Conservation (phyloP, 2,888 invertebrate genomes). For the Onthophagus sagittarius region DNA sequence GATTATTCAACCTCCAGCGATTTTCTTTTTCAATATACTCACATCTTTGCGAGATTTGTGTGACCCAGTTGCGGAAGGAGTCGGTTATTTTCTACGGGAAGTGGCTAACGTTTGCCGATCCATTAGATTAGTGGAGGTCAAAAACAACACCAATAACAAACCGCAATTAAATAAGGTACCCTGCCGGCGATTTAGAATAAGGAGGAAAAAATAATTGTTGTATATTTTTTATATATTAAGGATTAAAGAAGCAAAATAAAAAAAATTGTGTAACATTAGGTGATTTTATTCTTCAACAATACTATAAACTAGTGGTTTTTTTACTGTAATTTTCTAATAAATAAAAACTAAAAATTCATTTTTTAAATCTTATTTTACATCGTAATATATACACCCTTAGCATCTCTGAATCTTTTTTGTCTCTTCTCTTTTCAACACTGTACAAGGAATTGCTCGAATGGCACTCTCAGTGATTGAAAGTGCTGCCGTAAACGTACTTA, state of each 20-base stretch:
- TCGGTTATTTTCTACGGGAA: slow-evolving; percentile 53
- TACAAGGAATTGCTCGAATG: slow-evolving; percentile 25
- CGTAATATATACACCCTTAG: slow-evolving; percentile 30
- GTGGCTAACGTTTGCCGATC: slow-evolving; percentile 48
- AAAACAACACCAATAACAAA: slow-evolving; percentile 21
- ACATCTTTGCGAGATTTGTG: slow-evolving; percentile 61
- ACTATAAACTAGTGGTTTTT: slow-evolving; percentile 36
- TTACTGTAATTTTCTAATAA: slow-evolving; percentile 31
- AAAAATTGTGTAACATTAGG: slow-evolving; percentile 33
- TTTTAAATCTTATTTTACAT: slow-evolving; percentile 25
- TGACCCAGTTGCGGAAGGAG: slow-evolving; percentile 57
- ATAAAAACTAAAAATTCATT: slow-evolving; percentile 35
- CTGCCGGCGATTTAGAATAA: neutral
- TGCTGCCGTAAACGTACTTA: neutral
- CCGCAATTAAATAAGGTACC: neutral
- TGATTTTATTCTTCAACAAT: slow-evolving; percentile 39
- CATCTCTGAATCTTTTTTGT: slow-evolving; percentile 17
- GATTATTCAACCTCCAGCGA: slow-evolving; percentile 63
- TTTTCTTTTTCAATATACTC: slow-evolving; percentile 59
- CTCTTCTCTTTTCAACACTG: slow-evolving; percentile 31
- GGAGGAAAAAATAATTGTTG: neutral
- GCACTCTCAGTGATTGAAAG: slow-evolving; percentile 2
- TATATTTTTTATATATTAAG: slow-evolving; percentile 5
- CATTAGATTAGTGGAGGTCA: slow-evolving; percentile 51
- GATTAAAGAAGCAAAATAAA: slow-evolving; percentile 17